These are phyloP conservation scores for Chelonus insularis DNA, from an alignment of 1,140 invertebrate genomes.

Conservation along the genomic window DNA sequence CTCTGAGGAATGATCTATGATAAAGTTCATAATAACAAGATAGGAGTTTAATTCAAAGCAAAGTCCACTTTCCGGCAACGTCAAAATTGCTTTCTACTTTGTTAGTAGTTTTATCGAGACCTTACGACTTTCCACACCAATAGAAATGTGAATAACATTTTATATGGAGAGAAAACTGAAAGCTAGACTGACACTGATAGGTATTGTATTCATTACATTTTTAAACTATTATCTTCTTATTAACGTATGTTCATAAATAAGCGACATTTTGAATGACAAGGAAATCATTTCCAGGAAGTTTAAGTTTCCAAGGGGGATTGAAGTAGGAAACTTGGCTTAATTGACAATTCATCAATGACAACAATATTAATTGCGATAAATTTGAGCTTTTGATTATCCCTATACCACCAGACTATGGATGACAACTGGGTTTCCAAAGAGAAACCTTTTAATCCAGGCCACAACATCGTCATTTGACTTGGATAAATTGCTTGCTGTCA, in stretches of 20 bases:
- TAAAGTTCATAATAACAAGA: slow-evolving; percentile 6
- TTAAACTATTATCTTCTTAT: too few relatives aligned
- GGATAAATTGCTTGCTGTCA: slow-evolving; percentile 16
- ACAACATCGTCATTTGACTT: slow-evolving; percentile 14
- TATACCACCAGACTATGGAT: slow-evolving; percentile 7
- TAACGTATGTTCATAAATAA: neutral
- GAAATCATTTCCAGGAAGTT: neutral
- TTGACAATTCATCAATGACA: slow-evolving; percentile 23
- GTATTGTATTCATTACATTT: too few relatives aligned
- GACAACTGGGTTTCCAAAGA: slow-evolving; percentile 18
- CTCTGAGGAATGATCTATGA: neutral
- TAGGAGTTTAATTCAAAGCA: slow-evolving; percentile 1
- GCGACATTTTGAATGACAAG: neutral
- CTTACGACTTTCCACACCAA: too few relatives aligned
- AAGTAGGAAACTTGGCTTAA: slow-evolving; percentile 1
- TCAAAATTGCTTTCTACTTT: too few relatives aligned
- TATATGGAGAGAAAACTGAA: too few relatives aligned
- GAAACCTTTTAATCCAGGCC: slow-evolving; percentile 20
- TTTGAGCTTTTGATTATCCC: slow-evolving; percentile 17
- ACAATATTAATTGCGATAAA: slow-evolving; percentile 15
- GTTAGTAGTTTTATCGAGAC: too few relatives aligned
- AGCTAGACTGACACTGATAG: too few relatives aligned
- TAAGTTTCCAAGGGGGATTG: neutral
- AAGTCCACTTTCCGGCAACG: neutral
- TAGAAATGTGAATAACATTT: too few relatives aligned